phyloP scores from a whole-genome alignment of 2,797 vertebrate species.

The Astyanax mexicanus region DNA sequence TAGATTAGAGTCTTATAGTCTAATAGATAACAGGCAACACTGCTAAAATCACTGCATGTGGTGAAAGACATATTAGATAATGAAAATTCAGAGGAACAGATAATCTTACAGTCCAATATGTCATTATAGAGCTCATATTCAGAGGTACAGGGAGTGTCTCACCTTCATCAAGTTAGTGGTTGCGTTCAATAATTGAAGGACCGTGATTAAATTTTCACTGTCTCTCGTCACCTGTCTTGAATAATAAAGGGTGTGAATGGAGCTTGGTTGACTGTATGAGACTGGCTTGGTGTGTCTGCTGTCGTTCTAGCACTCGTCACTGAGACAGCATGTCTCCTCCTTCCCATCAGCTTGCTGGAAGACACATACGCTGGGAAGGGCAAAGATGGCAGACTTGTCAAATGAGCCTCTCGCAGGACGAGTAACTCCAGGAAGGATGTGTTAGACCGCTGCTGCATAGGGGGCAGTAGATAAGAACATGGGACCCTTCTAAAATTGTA shows the following conservation, averaged over 20 bases:
- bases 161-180: conserved; percentile 38
- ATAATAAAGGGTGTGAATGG: conserved; percentile 45
- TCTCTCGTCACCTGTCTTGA: conserved; percentile 45
- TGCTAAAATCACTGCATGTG: conserved; percentile 4
- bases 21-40: neutral
- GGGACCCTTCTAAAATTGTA: conserved; percentile 11
- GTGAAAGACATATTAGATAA: conserved; percentile 10
- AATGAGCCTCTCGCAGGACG: conserved; percentile 26
- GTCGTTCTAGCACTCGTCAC: neutral
- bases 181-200: conserved; percentile 44
- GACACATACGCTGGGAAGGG: conserved; percentile 16
- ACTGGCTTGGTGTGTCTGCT: conserved; percentile 6
- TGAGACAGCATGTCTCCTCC: conserved; percentile 14
- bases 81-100: conserved; percentile 21
- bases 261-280: conserved; percentile 25
- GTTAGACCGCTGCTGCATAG: conserved; percentile 11
- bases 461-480: neutral
- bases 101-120: conserved; percentile 18
- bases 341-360: conserved; percentile 4
- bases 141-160: conserved; percentile 24
- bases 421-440: conserved; percentile 1
- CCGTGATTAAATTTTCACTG: conserved; percentile 44
- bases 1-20: no score
- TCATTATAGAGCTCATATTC: conserved; percentile 25
- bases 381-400: conserved; percentile 24